Evolutionary conservation across 2,113 vertebrate genomes (phyloP), one percentile per base, ranked within the genome.

Genomic region (Orcinus orca): DNA sequence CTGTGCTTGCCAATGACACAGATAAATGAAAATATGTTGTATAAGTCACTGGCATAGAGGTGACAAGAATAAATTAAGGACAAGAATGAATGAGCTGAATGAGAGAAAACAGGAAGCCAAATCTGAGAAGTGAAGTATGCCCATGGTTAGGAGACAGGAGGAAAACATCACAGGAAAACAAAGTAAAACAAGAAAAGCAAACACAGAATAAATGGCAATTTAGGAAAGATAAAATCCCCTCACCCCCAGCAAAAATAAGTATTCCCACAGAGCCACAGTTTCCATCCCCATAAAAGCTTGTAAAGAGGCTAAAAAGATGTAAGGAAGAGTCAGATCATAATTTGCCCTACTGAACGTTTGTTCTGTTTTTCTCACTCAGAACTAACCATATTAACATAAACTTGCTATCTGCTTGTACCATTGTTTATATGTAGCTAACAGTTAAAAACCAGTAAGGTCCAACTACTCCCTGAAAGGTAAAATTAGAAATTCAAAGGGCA

Each of bases 331-430:
- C 70, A 77, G 38, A 41, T 77, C 23, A 76, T 26, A 85, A 50
- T 15, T 44, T 65, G 73, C 11, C 21, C 36, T n/a, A 53, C 0
- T 15, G 12, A 95, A 77, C 26, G 1, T 60, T 47, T 87, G 44
- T 60, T 62, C 9, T 67, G 11, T 87, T 88, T 83, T 81, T 44
- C 33, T 93, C 8, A 67, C 23, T 86, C 36, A 77, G 29, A 92
- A 79, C 41, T 70, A 94, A 80, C 29, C 41, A 89, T 65, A 91
- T 12, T 84, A 93, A 94, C 17, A 95, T 26, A 89, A 81, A 84
- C 67, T 50, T 85, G 12, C 4, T 82, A 85, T 55, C 3, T 92
- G 15, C 18, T 88, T 65, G 5, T 21, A 44, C 33, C 18, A 90
- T 50, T 87, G 60, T 82, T 79, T 67, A 77, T 31, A 47, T 50